Conservation (phyloP, 2,797 vertebrate species). For the Rousettus madagascariensis region DNA sequence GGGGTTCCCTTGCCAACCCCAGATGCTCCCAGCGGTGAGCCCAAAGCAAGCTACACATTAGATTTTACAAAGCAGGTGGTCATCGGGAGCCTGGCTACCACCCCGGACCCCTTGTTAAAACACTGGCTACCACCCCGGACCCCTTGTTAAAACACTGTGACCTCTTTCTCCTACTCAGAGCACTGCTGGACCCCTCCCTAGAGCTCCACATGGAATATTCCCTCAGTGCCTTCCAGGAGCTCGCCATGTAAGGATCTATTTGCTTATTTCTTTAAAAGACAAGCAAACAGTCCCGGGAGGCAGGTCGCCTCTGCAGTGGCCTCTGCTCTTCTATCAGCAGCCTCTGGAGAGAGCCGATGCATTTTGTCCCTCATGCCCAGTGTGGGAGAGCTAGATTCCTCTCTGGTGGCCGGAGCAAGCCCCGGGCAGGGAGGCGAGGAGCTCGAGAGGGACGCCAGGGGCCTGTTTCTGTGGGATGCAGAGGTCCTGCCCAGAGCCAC, state of each 20-base stretch:
- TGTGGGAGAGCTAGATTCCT: neutral
- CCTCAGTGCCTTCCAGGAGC: neutral
- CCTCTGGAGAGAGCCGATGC: neutral
- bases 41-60: neutral
- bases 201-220: neutral
- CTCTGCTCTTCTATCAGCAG: neutral
- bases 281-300: neutral
- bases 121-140: fast-evolving
- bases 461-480: neutral
- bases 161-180: fast-evolving
- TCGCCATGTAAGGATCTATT: fast-evolving
- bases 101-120: neutral
- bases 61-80: neutral
- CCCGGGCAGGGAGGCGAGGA: neutral
- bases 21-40: neutral
- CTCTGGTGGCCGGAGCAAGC: neutral
- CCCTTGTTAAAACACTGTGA: fast-evolving
- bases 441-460: neutral
- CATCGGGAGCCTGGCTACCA: neutral
- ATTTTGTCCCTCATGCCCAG: neutral
- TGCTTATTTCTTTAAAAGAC: neutral
- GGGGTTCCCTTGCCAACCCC: neutral
- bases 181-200: neutral
- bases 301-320: neutral
- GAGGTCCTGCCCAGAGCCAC: neutral